Conservation (phyloP, 2,113 vertebrate genomes). For the Megatriorchis doriae region DNA sequence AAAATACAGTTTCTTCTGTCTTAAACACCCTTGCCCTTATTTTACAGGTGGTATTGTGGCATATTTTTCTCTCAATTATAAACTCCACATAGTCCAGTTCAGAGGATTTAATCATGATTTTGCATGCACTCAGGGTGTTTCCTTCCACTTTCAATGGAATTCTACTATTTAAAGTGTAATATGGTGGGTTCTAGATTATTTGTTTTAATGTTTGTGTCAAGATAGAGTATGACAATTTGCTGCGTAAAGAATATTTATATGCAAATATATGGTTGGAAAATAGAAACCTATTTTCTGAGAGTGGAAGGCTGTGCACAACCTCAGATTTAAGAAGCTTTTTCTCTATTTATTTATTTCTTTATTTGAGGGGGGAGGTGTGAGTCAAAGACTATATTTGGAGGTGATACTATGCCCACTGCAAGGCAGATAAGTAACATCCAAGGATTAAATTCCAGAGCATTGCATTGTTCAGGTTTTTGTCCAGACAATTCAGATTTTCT, state of each 20-base stretch:
- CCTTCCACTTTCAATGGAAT: neutral
- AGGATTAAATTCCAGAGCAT: neutral
- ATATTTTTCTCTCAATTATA: neutral
- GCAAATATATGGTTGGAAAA: neutral
- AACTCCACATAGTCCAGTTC: neutral
- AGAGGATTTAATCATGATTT: neutral
- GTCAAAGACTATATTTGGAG: neutral
- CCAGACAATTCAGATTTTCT: neutral
- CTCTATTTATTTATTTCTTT: neutral
- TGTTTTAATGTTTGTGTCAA: neutral
- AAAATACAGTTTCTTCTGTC: neutral
- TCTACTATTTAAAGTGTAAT: neutral
- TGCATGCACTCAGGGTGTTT: neutral
- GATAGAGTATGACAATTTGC: neutral
- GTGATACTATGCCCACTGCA: neutral
- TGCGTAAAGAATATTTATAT: neutral
- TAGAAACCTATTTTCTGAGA: neutral
- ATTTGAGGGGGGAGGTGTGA: neutral
- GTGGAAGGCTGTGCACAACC: neutral
- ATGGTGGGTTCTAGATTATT: neutral
- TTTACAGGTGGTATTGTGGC: neutral
- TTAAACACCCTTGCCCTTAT: neutral
- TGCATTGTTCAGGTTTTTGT: neutral
- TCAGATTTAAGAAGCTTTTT: neutral
- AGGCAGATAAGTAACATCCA: neutral